Evolutionary conservation across 2,113 vertebrate genomes (phyloP).

Genomic region (Xenus cinereus): DNA sequence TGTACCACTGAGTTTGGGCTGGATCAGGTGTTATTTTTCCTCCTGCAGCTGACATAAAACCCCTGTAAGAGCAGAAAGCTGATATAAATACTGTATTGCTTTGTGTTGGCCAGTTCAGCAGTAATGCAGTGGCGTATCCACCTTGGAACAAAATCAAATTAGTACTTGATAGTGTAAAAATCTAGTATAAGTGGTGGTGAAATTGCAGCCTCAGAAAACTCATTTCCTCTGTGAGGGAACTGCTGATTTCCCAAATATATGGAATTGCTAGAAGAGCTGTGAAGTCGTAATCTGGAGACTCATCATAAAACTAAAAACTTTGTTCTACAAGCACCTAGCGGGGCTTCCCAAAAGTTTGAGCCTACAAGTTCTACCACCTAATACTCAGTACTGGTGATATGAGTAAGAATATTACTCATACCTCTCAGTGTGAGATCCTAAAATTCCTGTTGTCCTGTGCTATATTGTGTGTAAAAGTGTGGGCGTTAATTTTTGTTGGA

Average conservation of each 20-base stretch:
- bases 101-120: not conserved
- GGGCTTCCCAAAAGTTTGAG: not conserved
- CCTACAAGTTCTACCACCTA: not conserved
- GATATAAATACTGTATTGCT: not conserved
- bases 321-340: not conserved
- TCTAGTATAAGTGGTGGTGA: not conserved
- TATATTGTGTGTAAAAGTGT: not conserved
- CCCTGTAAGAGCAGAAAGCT: not conserved
- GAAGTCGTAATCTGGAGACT: not conserved
- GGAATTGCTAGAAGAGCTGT: not conserved
- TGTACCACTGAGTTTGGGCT: not conserved
- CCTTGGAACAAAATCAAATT: not conserved
- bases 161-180: not conserved
- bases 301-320: not conserved
- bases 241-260: not conserved
- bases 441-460: not conserved
- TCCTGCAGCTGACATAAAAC: not conserved
- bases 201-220: not conserved
- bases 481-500: not conserved
- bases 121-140: not conserved
- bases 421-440: not conserved
- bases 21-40: not conserved
- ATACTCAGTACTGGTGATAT: not conserved
- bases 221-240: rapidly evolving
- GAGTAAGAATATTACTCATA: not conserved